These are phyloP conservation scores for Sebastes nivosus DNA, from an alignment of 2,797 vertebrate species.

Conservation along the genomic window DNA sequence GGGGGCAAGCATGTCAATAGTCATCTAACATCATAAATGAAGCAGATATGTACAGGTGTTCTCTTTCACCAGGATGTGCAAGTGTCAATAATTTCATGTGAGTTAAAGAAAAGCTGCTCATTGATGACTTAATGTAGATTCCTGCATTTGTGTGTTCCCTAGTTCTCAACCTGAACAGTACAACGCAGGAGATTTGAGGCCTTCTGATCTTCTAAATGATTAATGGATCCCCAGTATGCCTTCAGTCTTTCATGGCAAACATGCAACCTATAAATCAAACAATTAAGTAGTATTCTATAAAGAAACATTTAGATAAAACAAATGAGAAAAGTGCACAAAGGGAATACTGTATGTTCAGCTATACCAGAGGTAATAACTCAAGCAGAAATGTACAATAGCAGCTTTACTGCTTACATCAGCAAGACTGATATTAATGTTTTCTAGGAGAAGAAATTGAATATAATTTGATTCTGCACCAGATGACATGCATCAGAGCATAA, in stretches of 20 bases:
- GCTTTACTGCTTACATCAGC: conserved; percentile 15
- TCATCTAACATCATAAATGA: neutral
- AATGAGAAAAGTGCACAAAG: neutral
- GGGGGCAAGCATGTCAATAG: no score
- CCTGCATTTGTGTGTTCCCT: neutral
- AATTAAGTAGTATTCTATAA: neutral
- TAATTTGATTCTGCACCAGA: conserved; percentile 27
- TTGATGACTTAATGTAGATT: neutral
- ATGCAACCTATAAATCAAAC: conserved; percentile 4
- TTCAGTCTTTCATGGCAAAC: conserved; percentile 17
- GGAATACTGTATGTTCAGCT: neutral
- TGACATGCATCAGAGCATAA: conserved; percentile 38
- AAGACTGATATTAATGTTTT: conserved; percentile 5
- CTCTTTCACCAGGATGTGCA: neutral
- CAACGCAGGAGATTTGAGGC: neutral
- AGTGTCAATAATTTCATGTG: neutral
- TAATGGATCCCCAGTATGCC: neutral
- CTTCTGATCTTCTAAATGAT: conserved; percentile 15
- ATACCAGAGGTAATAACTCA: neutral
- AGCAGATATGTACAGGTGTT: neutral
- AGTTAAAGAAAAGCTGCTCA: neutral
- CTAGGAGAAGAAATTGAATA: conserved; percentile 20
- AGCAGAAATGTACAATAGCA: neutral
- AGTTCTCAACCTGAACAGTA: neutral
- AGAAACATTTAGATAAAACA: conserved; percentile 6